Conservation (phyloP, 2,797 vertebrate species). For the Meda fulgida region DNA sequence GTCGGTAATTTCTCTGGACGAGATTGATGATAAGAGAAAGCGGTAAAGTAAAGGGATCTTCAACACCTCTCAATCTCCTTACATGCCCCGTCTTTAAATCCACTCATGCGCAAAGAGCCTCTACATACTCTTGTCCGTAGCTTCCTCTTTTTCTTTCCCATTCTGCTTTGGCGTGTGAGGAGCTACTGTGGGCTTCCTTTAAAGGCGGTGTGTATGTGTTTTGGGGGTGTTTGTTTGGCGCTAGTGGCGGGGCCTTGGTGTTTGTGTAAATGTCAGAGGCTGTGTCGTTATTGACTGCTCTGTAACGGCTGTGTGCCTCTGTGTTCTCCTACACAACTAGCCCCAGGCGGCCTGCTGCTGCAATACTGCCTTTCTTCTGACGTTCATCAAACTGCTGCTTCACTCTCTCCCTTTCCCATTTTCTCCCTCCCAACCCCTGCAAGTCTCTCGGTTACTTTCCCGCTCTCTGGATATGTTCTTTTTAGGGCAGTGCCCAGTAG, state of each 20-base stretch:
- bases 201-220: slow-evolving; percentile 57
- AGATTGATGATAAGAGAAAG: slow-evolving; percentile 53
- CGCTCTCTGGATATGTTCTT: slow-evolving; percentile 47
- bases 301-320: slow-evolving; percentile 59
- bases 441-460: slow-evolving; percentile 35
- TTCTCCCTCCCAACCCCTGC: slow-evolving; percentile 41
- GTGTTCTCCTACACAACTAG: slow-evolving; percentile 61
- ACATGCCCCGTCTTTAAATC: slow-evolving; percentile 48
- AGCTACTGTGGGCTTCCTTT: slow-evolving; percentile 61
- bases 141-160: slow-evolving; percentile 47
- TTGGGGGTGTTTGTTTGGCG: slow-evolving; percentile 67
- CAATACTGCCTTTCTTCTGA: slow-evolving; percentile 68
- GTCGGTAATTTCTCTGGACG: slow-evolving; percentile 46
- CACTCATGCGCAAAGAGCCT: slow-evolving; percentile 23
- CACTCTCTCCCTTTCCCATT: slow-evolving; percentile 47
- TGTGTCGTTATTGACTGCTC: slow-evolving; percentile 63
- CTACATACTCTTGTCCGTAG: background rate
- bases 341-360: slow-evolving; percentile 61
- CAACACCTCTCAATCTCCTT: slow-evolving; percentile 49
- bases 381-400: slow-evolving; percentile 60
- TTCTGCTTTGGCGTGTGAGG: slow-evolving; percentile 58
- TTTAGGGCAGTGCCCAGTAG: slow-evolving; percentile 56
- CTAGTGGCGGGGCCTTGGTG: slow-evolving; percentile 65
- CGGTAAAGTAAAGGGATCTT: slow-evolving; percentile 48
- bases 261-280: slow-evolving; percentile 70